Evolutionary conservation across 1,140 invertebrate genomes (phyloP).

Genomic region (Doryteuthis pealeii): DNA sequence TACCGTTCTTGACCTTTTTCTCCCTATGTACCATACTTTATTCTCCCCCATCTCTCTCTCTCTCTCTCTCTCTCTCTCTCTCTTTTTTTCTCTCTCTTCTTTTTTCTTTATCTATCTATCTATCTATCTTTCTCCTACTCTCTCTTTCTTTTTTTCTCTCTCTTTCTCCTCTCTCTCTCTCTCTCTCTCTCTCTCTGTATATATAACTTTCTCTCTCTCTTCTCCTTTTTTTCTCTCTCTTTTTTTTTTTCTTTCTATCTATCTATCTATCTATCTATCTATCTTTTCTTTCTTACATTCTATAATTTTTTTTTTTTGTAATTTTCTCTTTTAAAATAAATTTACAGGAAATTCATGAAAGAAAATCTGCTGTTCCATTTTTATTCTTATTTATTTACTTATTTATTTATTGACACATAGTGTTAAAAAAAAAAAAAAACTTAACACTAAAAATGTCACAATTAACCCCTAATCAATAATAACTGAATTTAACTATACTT

Average conservation of each 20-base stretch:
- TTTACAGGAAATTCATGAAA: too few species aligned
- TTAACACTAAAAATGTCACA: too few species aligned
- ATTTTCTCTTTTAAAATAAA: too few species aligned
- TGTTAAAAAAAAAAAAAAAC: too few species aligned
- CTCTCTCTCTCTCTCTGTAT: too few species aligned
- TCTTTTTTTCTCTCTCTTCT: slow-evolving; percentile 7
- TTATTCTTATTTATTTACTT: too few species aligned
- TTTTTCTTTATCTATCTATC: not conserved
- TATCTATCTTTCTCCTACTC: not conserved
- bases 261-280: not conserved
- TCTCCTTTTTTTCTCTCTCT: not conserved
- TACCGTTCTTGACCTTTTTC: not conserved
- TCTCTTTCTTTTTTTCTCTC: slow-evolving; percentile 14
- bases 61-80: slow-evolving; percentile 1
- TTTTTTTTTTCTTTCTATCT: not conserved
- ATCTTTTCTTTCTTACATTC: too few species aligned
- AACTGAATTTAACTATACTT: too few species aligned
- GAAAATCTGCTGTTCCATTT: too few species aligned
- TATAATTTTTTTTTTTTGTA: too few species aligned
- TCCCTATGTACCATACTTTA: slow-evolving; percentile 11
- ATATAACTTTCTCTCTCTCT: not conserved
- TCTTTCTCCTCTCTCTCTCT: slow-evolving; percentile 17
- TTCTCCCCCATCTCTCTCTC: slow-evolving; percentile 2
- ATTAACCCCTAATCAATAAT: too few species aligned
- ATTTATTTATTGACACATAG: too few species aligned